Evolutionary conservation across 2,888 invertebrate species (phyloP).

Genomic region (Aleiodes alternator): DNA sequence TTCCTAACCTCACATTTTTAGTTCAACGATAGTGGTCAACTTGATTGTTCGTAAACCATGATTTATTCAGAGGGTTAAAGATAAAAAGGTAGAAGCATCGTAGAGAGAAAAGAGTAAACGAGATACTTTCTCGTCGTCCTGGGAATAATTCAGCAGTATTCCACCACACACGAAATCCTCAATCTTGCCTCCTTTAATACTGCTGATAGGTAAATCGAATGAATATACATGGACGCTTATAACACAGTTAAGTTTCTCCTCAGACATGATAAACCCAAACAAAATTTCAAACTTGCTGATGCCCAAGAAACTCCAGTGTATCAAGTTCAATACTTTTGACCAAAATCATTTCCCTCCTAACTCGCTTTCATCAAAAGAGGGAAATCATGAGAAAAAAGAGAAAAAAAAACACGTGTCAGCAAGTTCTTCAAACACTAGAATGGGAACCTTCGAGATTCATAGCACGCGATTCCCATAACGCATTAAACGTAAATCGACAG

Average conservation of each 20-base stretch:
- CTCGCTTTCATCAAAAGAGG: background rate
- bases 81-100: background rate
- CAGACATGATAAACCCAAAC: conserved; percentile 7
- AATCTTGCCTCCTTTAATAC: conserved; percentile 12
- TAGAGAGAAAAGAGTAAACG: conserved; percentile 12
- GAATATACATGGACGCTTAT: conserved; percentile 4
- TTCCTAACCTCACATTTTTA: conserved; percentile 19
- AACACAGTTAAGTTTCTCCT: conserved; percentile 19
- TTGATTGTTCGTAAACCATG: conserved; percentile 35
- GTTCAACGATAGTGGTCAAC: conserved; percentile 30
- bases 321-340: conserved; percentile 17
- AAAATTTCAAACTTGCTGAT: conserved; percentile 15
- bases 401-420: conserved; percentile 34
- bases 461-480: conserved; percentile 37
- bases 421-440: conserved; percentile 23
- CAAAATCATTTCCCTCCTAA: background rate
- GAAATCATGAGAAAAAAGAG: conserved; percentile 9
- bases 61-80: conserved; percentile 12
- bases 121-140: background rate
- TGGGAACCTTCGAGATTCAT: conserved; percentile 33
- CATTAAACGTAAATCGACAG: conserved; percentile 40
- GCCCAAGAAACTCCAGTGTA: background rate
- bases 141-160: conserved; percentile 36
- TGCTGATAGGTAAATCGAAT: conserved; percentile 38
- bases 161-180: conserved; percentile 21